Conservation (phyloP, 92 coral and sea anemone genomes). For the Heteractis magnifica region DNA sequence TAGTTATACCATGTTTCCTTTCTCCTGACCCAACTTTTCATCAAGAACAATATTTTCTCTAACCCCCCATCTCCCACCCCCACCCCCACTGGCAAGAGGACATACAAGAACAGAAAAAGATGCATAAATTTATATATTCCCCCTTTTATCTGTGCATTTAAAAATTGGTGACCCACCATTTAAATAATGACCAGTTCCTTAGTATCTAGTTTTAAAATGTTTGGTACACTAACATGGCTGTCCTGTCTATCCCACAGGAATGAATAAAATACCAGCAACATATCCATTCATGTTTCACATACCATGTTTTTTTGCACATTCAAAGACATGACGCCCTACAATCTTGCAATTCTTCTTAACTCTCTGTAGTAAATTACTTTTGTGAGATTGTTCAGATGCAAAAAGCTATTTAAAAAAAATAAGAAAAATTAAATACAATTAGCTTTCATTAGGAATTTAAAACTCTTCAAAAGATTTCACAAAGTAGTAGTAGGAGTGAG, state of each 20-base stretch:
- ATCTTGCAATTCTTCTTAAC: conserved; percentile 47
- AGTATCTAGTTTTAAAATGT: too few relatives aligned
- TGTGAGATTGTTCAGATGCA: conserved; percentile 66
- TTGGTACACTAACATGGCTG: neutral
- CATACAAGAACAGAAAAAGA: too few relatives aligned
- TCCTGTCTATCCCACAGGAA: neutral
- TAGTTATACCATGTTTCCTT: too few relatives aligned
- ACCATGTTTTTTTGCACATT: conserved; percentile 69
- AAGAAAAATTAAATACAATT: neutral
- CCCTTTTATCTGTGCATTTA: too few relatives aligned
- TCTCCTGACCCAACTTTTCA: too few relatives aligned
- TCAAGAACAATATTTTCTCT: too few relatives aligned
- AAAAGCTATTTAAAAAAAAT: conserved; percentile 54
- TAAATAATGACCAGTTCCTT: too few relatives aligned
- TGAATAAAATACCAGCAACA: neutral
- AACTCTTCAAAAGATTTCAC: neutral
- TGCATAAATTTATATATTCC: too few relatives aligned
- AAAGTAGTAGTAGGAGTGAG: neutral
- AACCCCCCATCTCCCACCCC: too few relatives aligned
- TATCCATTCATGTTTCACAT: neutral
- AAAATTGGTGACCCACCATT: too few relatives aligned
- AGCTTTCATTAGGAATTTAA: too few relatives aligned
- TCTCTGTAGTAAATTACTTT: conserved; percentile 12
- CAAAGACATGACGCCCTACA: conserved; percentile 37
- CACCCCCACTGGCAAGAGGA: too few relatives aligned